A percentile compares a stretch with the other conserved stretches of the same genome.
Evolutionary conservation across 2,113 vertebrate genomes (phyloP).

Genomic region (Grantiella picta): DNA sequence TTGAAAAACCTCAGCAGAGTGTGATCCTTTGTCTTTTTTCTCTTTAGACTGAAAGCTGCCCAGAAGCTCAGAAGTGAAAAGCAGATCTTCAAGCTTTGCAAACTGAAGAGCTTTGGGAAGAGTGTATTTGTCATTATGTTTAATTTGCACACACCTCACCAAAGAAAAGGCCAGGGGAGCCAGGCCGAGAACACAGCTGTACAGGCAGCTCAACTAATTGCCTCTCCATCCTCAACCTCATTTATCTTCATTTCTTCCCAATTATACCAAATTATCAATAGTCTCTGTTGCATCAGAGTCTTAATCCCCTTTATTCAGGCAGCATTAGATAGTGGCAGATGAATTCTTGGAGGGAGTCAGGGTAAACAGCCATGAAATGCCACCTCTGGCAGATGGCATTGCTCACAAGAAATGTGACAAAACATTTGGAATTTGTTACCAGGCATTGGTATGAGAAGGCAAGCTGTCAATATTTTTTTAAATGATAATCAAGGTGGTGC

Average conservation of each 20-base stretch:
- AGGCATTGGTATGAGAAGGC: constrained; percentile 75
- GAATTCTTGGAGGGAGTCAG: constrained; percentile 90
- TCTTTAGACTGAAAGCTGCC: neutral
- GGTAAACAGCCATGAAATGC: constrained; percentile 89
- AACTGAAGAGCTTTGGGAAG: constrained; percentile 68
- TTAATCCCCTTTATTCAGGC: constrained; percentile 88
- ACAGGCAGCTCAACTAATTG: constrained; percentile 85
- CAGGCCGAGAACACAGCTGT: constrained; percentile 86
- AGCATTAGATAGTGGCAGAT: constrained; percentile 87
- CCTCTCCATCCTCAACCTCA: constrained; percentile 87
- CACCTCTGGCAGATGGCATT: constrained; percentile 89
- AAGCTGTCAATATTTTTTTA: constrained; percentile 86
- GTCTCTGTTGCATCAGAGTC: constrained; percentile 89
- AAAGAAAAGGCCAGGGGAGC: constrained; percentile 79
- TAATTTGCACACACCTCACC: constrained; percentile 82
- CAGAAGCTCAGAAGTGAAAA: constrained; percentile 43
- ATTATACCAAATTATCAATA: constrained; percentile 95
- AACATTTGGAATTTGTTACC: constrained; percentile 84
- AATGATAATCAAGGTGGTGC: constrained; percentile 72
- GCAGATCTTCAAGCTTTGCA: constrained; percentile 47
- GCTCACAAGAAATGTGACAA: constrained; percentile 87
- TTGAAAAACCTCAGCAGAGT: neutral
- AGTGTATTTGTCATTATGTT: constrained; percentile 81
- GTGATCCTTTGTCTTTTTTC: neutral
- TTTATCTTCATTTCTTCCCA: constrained; percentile 96